A percentile compares a stretch with the other conserved stretches of the same genome.
These are phyloP conservation scores for Argyra leucocephala DNA, from an alignment of 2,888 invertebrate genomes.

Conservation along the genomic window DNA sequence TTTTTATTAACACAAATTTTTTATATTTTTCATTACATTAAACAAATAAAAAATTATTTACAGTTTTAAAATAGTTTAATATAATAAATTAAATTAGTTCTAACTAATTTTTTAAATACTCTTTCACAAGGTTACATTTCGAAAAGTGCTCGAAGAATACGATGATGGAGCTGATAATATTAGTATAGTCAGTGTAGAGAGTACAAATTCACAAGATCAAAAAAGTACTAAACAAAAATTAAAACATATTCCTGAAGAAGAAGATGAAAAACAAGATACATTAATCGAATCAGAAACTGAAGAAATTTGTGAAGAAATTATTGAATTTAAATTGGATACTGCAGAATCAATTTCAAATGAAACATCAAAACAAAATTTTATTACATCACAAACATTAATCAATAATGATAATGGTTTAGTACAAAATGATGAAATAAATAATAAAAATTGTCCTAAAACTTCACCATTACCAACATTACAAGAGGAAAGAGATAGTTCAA, in stretches of 20 bases:
- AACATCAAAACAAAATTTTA: not conserved
- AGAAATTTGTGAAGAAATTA: slow-evolving; percentile 40
- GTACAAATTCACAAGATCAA: not conserved
- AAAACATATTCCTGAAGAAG: slow-evolving; percentile 5
- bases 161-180: slow-evolving; percentile 26
- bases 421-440: not conserved
- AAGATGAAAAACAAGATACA: slow-evolving; percentile 21
- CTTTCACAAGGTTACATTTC: slow-evolving; percentile 36
- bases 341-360: not conserved
- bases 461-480: not conserved
- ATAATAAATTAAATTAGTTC: too few relatives aligned
- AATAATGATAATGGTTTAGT: not conserved
- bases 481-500: not conserved
- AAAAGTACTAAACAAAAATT: not conserved
- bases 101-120: too few relatives aligned
- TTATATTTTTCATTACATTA: too few relatives aligned
- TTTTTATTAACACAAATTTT: too few relatives aligned
- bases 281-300: slow-evolving; percentile 26
- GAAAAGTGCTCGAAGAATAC: slow-evolving; percentile 40
- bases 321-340: slow-evolving; percentile 25
- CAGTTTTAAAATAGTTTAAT: too few relatives aligned
- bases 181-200: slow-evolving; percentile 8
- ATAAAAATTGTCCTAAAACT: not conserved
- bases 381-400: not conserved
- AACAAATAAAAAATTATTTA: too few relatives aligned